Evolutionary conservation across 2,797 vertebrate genomes (phyloP).

Genomic region (Crossoptilon crossoptilon): DNA sequence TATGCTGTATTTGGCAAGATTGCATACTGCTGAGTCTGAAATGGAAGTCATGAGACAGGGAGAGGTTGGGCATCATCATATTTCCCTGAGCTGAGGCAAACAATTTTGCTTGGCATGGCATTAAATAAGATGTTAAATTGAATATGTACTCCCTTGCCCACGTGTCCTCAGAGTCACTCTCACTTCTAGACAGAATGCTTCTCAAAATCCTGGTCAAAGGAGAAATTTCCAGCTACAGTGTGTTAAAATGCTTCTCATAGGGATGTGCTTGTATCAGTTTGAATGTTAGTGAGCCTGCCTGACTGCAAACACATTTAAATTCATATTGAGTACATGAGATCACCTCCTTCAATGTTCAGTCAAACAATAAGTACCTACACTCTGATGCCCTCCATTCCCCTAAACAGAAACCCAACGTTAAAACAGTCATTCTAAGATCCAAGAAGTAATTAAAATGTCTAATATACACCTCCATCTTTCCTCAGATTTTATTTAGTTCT

Average conservation of each 20-base stretch:
- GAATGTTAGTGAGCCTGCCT: neutral
- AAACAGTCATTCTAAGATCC: neutral
- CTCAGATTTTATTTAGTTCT: neutral
- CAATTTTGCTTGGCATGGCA: neutral
- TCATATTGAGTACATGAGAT: neutral
- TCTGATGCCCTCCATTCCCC: too few relatives aligned
- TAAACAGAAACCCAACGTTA: neutral
- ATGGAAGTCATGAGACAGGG: neutral
- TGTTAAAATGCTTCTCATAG: neutral
- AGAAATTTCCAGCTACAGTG: neutral
- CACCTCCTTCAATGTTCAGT: neutral
- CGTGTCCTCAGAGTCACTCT: rapidly evolving
- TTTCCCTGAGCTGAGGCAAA: neutral
- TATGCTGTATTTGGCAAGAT: neutral
- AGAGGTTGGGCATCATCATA: neutral
- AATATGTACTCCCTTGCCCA: rapidly evolving
- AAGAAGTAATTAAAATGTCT: neutral
- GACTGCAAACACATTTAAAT: neutral
- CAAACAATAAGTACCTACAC: neutral
- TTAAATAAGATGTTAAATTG: neutral
- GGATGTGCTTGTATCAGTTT: rapidly evolving
- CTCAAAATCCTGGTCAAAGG: neutral
- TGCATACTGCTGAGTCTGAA: neutral
- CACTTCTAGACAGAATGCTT: neutral
- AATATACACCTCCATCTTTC: neutral